Evolutionary conservation across 2,888 invertebrate genomes (phyloP), one percentile per base, ranked within the genome.

Genomic region (Boloria selene): DNA sequence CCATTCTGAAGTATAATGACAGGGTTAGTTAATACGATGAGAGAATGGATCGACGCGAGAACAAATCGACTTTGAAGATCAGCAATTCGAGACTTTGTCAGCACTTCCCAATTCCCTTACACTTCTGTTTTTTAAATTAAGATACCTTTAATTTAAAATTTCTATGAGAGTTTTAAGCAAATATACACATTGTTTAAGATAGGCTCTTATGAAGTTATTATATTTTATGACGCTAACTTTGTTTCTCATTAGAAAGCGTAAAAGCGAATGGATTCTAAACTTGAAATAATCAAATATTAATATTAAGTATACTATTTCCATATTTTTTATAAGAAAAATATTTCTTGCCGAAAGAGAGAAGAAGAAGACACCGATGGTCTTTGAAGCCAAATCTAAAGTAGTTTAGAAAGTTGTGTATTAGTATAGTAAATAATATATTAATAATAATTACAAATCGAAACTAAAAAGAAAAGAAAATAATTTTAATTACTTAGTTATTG

Each of bases 41-140:
- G 64, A 64, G 53, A 60, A 68, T 66, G 63, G 63, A 65, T 62
- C 49, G 68, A 3, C 49, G 38, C 16, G 17, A 59, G 69, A 63
- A 45, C 61, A 64, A 70, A 69, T 69, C 69, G 67, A 69, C 64
- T 70, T 66, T 63, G 68, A 61, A 68, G 55, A 60, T 68, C 68
- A 64, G 65, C 63, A 51, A 64, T 68, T 49, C 52, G 26, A 64
- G 47, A 61, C 67, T 56, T 64, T 68, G 64, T 68, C 64, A 64
- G 68, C 68, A 58, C 2, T 52, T 61, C 56, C 52, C 38, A 60
- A 64, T 58, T 61, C 56, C 61, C 42, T 62, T 53, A 44, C 16
- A 53, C 42, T 54, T 22, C 16, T 49, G 63, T 55, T 53, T 59
- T 52, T 59, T 44, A 58, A 62, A 54, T 44, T 63, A 18, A 31